Conservation (phyloP, 35 echinoderm and acorn worm species). For the Diadema setosum region DNA sequence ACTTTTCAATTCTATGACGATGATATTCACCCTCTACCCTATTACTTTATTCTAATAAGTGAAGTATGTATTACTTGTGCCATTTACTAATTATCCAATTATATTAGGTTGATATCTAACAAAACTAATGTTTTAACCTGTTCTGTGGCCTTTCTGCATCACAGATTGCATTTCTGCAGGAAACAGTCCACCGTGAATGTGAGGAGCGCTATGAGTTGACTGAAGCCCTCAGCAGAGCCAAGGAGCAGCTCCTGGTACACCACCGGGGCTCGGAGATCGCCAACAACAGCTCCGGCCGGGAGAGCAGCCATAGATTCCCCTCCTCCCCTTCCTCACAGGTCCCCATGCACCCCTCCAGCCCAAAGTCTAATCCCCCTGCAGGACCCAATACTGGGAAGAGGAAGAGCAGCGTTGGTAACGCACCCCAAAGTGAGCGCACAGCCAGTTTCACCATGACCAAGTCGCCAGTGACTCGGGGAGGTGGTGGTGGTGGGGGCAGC, state of each 20-base stretch:
- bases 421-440: not conserved
- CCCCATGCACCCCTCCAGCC: not conserved
- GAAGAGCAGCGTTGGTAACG: not conserved
- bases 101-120: too few species aligned
- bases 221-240: slow-evolving; percentile 72
- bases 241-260: slow-evolving; percentile 72
- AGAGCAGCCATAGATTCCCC: not conserved
- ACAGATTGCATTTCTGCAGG: slow-evolving; percentile 86
- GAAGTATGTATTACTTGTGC: too few species aligned
- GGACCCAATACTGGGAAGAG: not conserved
- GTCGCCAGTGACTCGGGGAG: not conserved
- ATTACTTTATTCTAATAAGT: too few species aligned
- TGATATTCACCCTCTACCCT: too few species aligned
- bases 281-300: not conserved
- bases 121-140: too few species aligned
- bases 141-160: too few species aligned
- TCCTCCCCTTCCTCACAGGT: not conserved
- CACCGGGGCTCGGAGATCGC: slow-evolving; percentile 42
- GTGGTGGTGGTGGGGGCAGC: slow-evolving; percentile 23
- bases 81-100: not conserved
- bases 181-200: slow-evolving; percentile 88
- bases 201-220: slow-evolving; percentile 91
- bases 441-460: too few species aligned
- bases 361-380: not conserved
- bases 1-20: too few species aligned